A percentile compares a stretch with the other conserved stretches of the same genome.
Conservation (phyloP, 2,797 vertebrate species). For the Euthynnus affinis region DNA sequence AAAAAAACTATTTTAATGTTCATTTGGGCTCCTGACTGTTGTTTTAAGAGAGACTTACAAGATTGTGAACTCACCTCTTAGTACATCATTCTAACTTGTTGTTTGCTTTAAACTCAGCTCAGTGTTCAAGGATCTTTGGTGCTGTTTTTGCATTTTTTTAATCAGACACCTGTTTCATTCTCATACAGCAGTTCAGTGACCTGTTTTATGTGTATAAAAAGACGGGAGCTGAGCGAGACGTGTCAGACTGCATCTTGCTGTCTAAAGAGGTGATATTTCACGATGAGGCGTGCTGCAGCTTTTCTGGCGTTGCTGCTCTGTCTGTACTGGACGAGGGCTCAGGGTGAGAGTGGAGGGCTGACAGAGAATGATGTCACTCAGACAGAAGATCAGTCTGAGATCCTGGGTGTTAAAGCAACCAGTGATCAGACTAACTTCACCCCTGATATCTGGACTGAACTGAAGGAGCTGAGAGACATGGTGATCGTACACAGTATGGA, state of each 20-base stretch:
- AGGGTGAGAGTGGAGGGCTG: not conserved
- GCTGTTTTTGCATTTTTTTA: too few relatives aligned
- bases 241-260: not conserved
- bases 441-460: conserved; percentile 28
- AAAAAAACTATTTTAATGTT: too few relatives aligned
- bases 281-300: conserved; percentile 12
- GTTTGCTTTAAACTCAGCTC: too few relatives aligned
- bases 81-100: too few relatives aligned
- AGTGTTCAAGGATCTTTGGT: too few relatives aligned
- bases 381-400: too few relatives aligned
- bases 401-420: not conserved
- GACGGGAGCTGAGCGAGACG: not conserved
- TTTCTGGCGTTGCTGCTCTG: conserved; percentile 31
- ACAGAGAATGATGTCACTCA: not conserved
- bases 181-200: not conserved
- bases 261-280: conserved; percentile 13
- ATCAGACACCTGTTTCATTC: too few relatives aligned
- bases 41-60: too few relatives aligned
- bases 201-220: not conserved
- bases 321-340: conserved; percentile 23
- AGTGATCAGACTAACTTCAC: not conserved
- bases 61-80: too few relatives aligned
- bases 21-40: too few relatives aligned
- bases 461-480: conserved; percentile 46
- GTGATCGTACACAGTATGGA: conserved; percentile 25